These are phyloP conservation scores for Danio kyathit DNA, from an alignment of 2,797 vertebrate genomes.

Conservation along the genomic window DNA sequence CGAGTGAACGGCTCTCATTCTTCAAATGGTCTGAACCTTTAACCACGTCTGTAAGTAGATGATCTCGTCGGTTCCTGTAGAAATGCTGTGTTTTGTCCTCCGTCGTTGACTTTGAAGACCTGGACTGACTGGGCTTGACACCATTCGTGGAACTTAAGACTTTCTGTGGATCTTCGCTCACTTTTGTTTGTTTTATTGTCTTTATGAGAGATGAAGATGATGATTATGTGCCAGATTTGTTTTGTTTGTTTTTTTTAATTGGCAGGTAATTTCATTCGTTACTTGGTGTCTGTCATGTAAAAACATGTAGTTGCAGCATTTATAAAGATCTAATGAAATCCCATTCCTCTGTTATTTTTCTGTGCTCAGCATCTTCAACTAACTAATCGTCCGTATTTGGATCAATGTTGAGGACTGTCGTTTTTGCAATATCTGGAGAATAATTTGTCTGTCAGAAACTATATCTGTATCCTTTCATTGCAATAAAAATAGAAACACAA, in stretches of 20 bases:
- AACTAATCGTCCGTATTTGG: constrained; percentile 72
- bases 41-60: constrained; percentile 21
- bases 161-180: constrained; percentile 19
- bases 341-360: constrained; percentile 64
- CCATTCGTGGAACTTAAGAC: constrained; percentile 9
- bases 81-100: constrained; percentile 9
- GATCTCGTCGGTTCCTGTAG: constrained; percentile 36
- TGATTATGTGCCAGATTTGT: constrained; percentile 59
- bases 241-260: constrained; percentile 62
- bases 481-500: constrained; percentile 84
- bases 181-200: constrained; percentile 36
- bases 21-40: constrained; percentile 9
- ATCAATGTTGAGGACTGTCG: constrained; percentile 74
- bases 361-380: constrained; percentile 72
- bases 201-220: constrained; percentile 57
- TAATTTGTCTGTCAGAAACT: constrained; percentile 82
- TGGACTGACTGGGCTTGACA: neutral
- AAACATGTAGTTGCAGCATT: constrained; percentile 74
- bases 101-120: constrained; percentile 22
- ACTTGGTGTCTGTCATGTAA: constrained; percentile 76
- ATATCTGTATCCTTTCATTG: constrained; percentile 84
- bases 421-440: constrained; percentile 78
- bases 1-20: neutral
- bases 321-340: constrained; percentile 67
- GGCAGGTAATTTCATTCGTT: constrained; percentile 63